Base-by-base conservation (phyloP, 2,797 vertebrate species). In the Silurus aristotelis region DNA sequence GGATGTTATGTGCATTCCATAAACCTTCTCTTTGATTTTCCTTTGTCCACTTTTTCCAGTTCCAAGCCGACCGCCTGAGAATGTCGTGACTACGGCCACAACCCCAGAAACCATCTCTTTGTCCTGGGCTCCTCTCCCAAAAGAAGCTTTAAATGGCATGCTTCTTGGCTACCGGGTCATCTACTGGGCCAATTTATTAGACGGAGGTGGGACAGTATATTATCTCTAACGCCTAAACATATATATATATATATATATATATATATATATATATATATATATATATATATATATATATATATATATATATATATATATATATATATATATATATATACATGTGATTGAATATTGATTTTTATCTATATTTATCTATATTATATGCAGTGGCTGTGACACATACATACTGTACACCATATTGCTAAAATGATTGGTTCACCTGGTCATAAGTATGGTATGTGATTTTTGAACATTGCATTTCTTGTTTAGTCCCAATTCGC, bases 181-280 rank as follows among this genome's bases (percentile, higher is more conserved):
- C 90, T 99, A 97, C 94, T 99, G 98, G 98, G 97, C 98, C 89
- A 99, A 99, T 90, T 96, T 99, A 91, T 95, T 97, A 84, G 98
- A 99, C 0, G 98, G 98, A 97, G 98, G 98, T 99, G 92, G 93
- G 72, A 20, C 61, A 43, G 22, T 60, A 38, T 43, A 60, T 31
- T 9, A 58, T 0, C 48, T 25, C 55, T 58, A 55, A 73, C n/a
- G 68, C 17, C 19, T 61, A 20, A 61, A 63, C 61, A 67, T 73
- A 0, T n/a, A 48, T 25, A 22, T n/a, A 48, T n/a, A 67, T 73
- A 0, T n/a, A 67, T 73, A 0, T n/a, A 67, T 73, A 0, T n/a
- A 67, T 73, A 0, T n/a, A 67, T 73, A 0, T n/a, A 67, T 73
- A 0, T n/a, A 67, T 73, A 0, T n/a, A 67, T 73, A 0, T n/a